Evolutionary conservation across 37 sponge, comb jelly and placozoan genomes (phyloP), one percentile per base, ranked within the genome.

Genomic region (Corticium candelabrum): DNA sequence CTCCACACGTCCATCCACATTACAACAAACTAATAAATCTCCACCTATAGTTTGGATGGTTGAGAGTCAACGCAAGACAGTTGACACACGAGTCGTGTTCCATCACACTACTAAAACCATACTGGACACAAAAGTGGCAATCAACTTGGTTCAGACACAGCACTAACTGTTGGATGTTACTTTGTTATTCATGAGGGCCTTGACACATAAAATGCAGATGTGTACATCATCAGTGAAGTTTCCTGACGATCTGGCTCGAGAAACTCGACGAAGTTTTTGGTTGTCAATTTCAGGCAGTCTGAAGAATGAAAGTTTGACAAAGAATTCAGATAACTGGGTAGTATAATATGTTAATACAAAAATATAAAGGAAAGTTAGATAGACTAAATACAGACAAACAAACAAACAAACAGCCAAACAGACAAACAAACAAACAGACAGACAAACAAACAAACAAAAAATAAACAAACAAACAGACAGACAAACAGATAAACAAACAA

Each of bases 181-280:
- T 37, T 88, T 35, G 43, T 84, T 93, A 78, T 93, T 93, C 93
- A 93, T 89, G 35, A 93, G 85, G 0, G 93, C 89, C 43, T 80
- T 89, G 69, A 93, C 80, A 74, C 93, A 93, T 0, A 93, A 75
- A 1, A 93, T 83, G 78, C 90, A 89, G 34, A 93, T 70, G 78
- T 93, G 93, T 11, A 93, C 73, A 69, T 93, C 93, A 40, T 78
- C 31, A 2, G 73, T 41, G 74, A 3, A 78, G 35, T 31, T 62
- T 38, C 72, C 56, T 3, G 5, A 37, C n/a, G 79, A 78, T 78
- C 73, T 41, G 2, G 39, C 68, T 37, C 36, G 39, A 29, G 74
- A 50, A 27, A 50, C 21, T 50, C 62, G 62, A 27, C 62, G 11
- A 27, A 50, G 21, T 50, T 50, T 50, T n/a, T 40, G 21, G 3